These are phyloP conservation scores for Hyperoplus lanceolatus DNA, from an alignment of 2,797 vertebrate genomes.

Conservation along the genomic window DNA sequence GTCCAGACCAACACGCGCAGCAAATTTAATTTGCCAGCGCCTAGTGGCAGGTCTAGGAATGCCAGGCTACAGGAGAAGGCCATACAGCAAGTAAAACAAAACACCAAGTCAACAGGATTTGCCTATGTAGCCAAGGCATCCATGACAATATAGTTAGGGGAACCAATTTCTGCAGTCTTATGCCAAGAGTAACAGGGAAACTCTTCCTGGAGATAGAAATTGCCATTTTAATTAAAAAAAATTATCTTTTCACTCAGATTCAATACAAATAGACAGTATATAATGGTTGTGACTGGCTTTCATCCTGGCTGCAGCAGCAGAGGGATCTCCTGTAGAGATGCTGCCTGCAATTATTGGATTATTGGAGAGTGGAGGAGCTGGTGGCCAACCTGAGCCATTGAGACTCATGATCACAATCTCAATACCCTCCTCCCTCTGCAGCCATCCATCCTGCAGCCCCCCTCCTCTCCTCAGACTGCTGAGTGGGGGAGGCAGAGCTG, in stretches of 20 bases:
- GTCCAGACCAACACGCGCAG: no score
- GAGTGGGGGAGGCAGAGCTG: conserved; percentile 71
- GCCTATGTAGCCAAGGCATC: no score
- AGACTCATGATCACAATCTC: conserved; percentile 72
- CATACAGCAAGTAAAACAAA: no score
- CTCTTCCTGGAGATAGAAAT: conserved; percentile 1
- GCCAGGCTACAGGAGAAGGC: no score
- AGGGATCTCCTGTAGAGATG: conserved; percentile 62
- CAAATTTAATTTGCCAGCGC: no score
- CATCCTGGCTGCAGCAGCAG: conserved; percentile 24
- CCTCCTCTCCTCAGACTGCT: conserved; percentile 54
- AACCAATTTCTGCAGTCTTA: background rate
- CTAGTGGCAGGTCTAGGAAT: no score
- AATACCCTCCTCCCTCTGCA: conserved; percentile 57
- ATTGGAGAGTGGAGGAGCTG: conserved; percentile 69
- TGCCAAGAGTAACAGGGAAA: background rate
- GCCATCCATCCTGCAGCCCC: conserved; percentile 60
- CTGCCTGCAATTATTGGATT: conserved; percentile 77
- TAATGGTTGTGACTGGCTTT: conserved; percentile 25
- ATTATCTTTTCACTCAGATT: conserved; percentile 1
- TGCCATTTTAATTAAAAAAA: background rate
- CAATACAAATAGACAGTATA: background rate
- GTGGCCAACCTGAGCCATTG: conserved; percentile 64
- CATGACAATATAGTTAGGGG: no score
- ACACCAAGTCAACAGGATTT: no score